Percentiles rank a stretch among this genome's conserved stretches.
Evolutionary conservation across 2,888 invertebrate genomes (phyloP).

Genomic region (Pogonocherus hispidulus): DNA sequence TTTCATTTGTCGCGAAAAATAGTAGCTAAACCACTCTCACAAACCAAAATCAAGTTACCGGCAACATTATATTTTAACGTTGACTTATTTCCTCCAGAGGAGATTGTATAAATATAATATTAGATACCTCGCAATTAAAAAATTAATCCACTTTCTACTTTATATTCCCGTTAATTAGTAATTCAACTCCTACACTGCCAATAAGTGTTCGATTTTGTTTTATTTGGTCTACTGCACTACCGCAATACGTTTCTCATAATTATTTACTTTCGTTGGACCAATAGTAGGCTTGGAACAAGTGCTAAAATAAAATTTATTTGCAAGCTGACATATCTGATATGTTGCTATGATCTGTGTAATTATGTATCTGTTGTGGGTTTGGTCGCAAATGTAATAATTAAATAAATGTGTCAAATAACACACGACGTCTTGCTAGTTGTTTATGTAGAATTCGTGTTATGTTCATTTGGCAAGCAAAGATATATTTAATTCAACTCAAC

Average conservation of each 20-base stretch:
- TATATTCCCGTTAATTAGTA: conserved; percentile 64
- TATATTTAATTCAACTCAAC: neutral
- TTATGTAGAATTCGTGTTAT: conserved; percentile 25
- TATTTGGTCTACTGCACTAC: conserved; percentile 54
- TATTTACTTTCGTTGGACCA: conserved; percentile 57
- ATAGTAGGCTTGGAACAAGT: conserved; percentile 59
- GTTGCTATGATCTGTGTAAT: conserved; percentile 47
- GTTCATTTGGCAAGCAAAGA: conserved; percentile 21
- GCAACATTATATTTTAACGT: conserved; percentile 8
- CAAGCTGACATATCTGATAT: conserved; percentile 54
- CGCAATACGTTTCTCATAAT: conserved; percentile 54
- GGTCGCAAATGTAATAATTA: conserved; percentile 43
- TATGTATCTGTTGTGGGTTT: conserved; percentile 42
- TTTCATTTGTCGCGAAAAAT: neutral
- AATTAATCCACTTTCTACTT: conserved; percentile 62
- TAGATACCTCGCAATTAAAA: conserved; percentile 44
- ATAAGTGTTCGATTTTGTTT: conserved; percentile 51
- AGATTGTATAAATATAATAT: conserved; percentile 39
- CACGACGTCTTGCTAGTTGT: conserved; percentile 22
- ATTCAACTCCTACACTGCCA: conserved; percentile 62
- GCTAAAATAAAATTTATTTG: conserved; percentile 60
- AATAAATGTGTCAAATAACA: conserved; percentile 42
- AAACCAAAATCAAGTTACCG: conserved; percentile 8
- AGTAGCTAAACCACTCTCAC: neutral
- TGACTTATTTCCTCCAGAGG: conserved; percentile 21